Evolutionary conservation across 1,140 invertebrate species (phyloP), one percentile per base, ranked within the genome.

Genomic region (Caenorhabditis inopinata): DNA sequence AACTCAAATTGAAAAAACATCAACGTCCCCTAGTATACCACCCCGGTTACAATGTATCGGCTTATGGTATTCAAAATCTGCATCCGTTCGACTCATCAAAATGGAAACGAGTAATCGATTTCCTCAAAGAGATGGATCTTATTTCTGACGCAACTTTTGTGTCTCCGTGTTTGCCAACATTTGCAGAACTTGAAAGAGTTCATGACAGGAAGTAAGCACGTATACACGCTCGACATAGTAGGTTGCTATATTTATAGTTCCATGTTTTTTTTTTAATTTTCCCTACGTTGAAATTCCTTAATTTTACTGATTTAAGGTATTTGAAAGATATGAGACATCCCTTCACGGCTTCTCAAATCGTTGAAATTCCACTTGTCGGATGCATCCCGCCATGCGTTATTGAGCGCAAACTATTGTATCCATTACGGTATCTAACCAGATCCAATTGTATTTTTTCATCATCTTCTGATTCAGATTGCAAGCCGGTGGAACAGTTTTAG

Each of bases 71-170:
- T 53, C 93, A 95, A 89, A 94, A 92, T 87, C 90, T 94, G 18
- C 94, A 95, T 91, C 92, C 94, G n/a, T 95, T 95, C 89, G 94
- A 95, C 91, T 91, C 94, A 2, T 91, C 91, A 83, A 95, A 95
- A 91, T 95, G 94, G 93, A 92, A 92, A 74, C 92, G 93, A 87
- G 92, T 95, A 1, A 87, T 86, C 79, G 84, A 29, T 68, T 68
- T 45, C 74, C 46, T 82, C 85, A 68, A 84, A 90, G 90, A 88
- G 3, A 85, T 84, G 35, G 85, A 85, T 18, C 85, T 90, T 84
- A 79, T 91, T 6, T 81, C 81, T 47, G 87, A 89, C 78, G 84
- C 87, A n/a, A 89, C 85, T 0, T 83, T 85, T n/a, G 87, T 91
- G 1, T 79, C 83, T 81, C 93, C 94, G 58, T 87, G 89, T 51